Evolutionary conservation across 2,113 vertebrate genomes (phyloP).

Genomic region (Garra rufa): DNA sequence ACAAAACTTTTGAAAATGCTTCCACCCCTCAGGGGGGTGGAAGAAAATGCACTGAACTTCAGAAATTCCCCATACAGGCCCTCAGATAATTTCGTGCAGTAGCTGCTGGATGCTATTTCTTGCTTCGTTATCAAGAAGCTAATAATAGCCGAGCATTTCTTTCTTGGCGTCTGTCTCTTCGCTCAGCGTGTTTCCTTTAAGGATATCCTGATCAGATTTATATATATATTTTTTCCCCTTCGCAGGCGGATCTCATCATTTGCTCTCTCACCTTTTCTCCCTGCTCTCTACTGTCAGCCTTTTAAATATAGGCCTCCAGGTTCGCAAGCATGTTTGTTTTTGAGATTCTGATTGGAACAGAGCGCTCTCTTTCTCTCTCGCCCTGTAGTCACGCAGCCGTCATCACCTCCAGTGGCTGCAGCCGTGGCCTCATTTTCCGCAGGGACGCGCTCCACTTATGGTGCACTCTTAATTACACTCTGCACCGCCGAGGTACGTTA

Average conservation of each 20-base stretch:
- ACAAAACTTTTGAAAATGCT: background rate
- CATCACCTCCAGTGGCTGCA: conserved; percentile 45
- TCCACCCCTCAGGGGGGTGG: background rate
- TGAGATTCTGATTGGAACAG: conserved; percentile 30
- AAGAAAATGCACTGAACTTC: conserved; percentile 6
- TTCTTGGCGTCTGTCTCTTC: conserved; percentile 39
- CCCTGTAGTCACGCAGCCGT: conserved; percentile 37
- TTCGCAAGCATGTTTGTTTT: conserved; percentile 30
- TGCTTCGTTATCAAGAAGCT: conserved; percentile 68
- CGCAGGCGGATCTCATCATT: background rate
- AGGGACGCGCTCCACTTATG: conserved; percentile 64
- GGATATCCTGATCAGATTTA: conserved; percentile 66
- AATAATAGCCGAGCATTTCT: conserved; percentile 68
- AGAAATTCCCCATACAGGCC: background rate
- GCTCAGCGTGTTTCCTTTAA: conserved; percentile 70
- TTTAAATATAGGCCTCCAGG: conserved; percentile 31
- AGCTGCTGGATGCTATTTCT: conserved; percentile 42
- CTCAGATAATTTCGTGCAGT: background rate
- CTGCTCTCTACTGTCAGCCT: conserved; percentile 10
- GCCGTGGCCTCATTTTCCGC: conserved; percentile 50
- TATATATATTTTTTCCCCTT: background rate
- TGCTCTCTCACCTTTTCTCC: conserved; percentile 31
- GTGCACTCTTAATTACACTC: conserved; percentile 67
- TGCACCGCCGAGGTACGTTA: conserved; percentile 48
- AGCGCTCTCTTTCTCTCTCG: background rate